Evolutionary conservation across 2,113 vertebrate species (phyloP).

Genomic region (Pardalotus punctatus): DNA sequence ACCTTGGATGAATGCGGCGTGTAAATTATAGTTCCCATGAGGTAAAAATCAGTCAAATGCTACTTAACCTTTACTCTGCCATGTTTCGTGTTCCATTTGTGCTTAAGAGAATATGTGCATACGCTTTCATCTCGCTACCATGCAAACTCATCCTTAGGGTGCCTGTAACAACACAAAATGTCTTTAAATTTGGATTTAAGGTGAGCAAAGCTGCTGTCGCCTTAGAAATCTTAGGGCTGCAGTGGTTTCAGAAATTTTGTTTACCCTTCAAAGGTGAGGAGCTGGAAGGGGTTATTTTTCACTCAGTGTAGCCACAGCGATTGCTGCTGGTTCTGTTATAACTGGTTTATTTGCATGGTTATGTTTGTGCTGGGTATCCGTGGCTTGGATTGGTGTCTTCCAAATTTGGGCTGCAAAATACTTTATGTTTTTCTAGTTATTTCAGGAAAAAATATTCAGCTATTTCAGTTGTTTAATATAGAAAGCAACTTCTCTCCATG

Average conservation of each 20-base stretch:
- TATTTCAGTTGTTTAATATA: not conserved
- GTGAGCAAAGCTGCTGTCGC: not conserved
- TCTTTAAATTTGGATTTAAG: conserved; percentile 24
- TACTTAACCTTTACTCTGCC: conserved; percentile 57
- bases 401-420: not conserved
- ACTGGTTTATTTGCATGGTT: not conserved
- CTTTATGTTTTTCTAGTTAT: not conserved
- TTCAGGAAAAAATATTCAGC: not conserved
- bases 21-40: conserved; percentile 54
- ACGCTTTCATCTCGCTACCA: not conserved
- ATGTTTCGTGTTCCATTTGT: conserved; percentile 34
- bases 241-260: not conserved
- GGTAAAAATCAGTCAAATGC: conserved; percentile 60
- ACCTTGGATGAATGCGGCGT: conserved; percentile 49
- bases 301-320: rapidly evolving
- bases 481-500: conserved; percentile 22
- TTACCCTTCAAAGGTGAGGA: not conserved
- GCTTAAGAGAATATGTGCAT: conserved; percentile 22
- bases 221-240: not conserved
- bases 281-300: not conserved
- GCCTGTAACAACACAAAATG: not conserved
- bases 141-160: conserved; percentile 4
- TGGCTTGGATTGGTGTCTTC: not conserved
- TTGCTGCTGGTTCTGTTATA: not conserved
- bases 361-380: not conserved